These are phyloP conservation scores for Zaprionus capensis DNA, from an alignment of 1,140 invertebrate species.

Conservation along the genomic window DNA sequence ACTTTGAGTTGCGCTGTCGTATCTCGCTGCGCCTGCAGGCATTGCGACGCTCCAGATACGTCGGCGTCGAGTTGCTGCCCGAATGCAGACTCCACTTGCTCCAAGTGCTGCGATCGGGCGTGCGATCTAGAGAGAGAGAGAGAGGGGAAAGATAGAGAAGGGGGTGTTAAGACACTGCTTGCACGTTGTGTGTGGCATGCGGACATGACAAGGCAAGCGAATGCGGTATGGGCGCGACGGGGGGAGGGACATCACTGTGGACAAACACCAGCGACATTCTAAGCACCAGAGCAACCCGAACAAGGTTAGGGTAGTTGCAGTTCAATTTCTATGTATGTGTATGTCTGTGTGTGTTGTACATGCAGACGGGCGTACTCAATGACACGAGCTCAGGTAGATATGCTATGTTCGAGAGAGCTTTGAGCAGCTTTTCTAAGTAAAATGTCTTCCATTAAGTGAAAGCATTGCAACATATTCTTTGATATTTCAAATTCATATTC, in stretches of 20 bases:
- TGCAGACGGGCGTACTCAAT: neutral
- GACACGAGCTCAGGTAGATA: neutral
- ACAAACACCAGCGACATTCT: slow-evolving; percentile 47
- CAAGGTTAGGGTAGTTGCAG: slow-evolving; percentile 4
- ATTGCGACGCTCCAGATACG: slow-evolving; percentile 93
- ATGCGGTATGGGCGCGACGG: slow-evolving; percentile 15
- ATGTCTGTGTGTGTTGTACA: neutral
- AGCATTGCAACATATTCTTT: neutral
- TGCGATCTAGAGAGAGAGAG: slow-evolving; percentile 65
- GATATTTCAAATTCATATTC: too few species aligned
- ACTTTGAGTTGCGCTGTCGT: slow-evolving; percentile 87
- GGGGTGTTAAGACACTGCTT: neutral
- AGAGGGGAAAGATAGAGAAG: neutral
- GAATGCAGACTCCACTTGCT: slow-evolving; percentile 78
- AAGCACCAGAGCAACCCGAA: slow-evolving; percentile 33
- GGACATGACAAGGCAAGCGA: slow-evolving; percentile 12
- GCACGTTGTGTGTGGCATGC: neutral
- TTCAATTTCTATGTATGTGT: neutral
- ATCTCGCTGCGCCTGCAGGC: slow-evolving; percentile 82
- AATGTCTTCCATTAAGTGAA: neutral
- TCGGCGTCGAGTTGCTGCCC: slow-evolving; percentile 91
- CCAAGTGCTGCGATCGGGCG: slow-evolving; percentile 82
- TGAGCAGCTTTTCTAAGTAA: neutral
- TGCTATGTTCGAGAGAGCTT: neutral
- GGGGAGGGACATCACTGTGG: slow-evolving; percentile 6